phyloP scores from a whole-genome alignment of 2,888 invertebrate genomes.

The Sisyra terminalis region DNA sequence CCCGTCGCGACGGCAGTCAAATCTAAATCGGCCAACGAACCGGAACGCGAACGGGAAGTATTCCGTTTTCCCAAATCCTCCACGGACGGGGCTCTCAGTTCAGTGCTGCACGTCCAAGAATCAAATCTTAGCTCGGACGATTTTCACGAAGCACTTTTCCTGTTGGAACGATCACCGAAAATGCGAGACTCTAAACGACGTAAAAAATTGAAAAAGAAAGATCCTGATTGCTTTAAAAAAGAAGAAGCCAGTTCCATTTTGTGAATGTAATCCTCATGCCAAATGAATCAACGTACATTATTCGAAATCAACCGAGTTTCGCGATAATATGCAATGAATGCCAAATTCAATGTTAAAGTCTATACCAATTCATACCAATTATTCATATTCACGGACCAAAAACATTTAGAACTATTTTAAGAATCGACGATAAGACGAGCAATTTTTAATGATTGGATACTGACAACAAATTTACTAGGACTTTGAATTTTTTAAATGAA shows the following conservation, averaged over 20 bases:
- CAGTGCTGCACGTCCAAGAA: slow-evolving; percentile 36
- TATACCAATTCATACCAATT: too few species aligned
- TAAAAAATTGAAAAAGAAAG: slow-evolving; percentile 30
- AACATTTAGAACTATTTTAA: too few species aligned
- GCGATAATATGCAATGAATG: too few species aligned
- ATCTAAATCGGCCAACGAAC: slow-evolving; percentile 30
- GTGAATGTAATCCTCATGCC: too few species aligned
- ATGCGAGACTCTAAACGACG: slow-evolving; percentile 29
- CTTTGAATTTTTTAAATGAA: too few species aligned
- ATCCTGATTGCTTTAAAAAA: slow-evolving; percentile 19
- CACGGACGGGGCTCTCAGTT: slow-evolving; percentile 38
- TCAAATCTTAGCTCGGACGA: slow-evolving; percentile 37
- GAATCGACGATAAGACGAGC: too few species aligned
- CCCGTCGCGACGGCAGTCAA: neutral
- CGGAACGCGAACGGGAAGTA: slow-evolving; percentile 33
- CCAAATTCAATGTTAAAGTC: too few species aligned
- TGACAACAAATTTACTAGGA: too few species aligned
- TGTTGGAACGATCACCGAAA: slow-evolving; percentile 34
- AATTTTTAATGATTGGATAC: too few species aligned
- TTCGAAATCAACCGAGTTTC: too few species aligned
- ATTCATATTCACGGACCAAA: too few species aligned
- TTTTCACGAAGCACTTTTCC: slow-evolving; percentile 37
- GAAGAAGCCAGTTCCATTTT: slow-evolving; percentile 31
- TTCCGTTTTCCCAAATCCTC: slow-evolving; percentile 37
- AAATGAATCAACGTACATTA: too few species aligned